A percentile compares a stretch with the other conserved stretches of the same genome.
These are phyloP conservation scores for Oxyteleia sp. DNA, from an alignment of 2,888 invertebrate species.

Conservation along the genomic window DNA sequence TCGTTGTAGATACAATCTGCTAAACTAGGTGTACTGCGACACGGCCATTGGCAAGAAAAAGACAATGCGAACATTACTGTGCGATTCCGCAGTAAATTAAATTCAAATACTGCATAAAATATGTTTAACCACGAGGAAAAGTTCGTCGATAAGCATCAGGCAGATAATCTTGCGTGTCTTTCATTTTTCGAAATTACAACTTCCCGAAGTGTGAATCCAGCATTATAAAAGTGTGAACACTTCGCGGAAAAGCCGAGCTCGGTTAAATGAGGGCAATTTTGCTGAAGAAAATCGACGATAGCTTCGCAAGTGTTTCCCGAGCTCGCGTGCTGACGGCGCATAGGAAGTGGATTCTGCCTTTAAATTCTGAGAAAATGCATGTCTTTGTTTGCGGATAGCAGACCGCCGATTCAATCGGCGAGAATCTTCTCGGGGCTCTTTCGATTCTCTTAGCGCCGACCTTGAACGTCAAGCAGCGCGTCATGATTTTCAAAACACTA, in stretches of 20 bases:
- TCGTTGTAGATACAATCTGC: no score
- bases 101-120: no score
- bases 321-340: conserved; percentile 46
- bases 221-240: conserved; percentile 43
- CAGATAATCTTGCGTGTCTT: conserved; percentile 19
- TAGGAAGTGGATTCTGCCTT: conserved; percentile 47
- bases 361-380: conserved; percentile 63
- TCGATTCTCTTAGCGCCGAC: conserved; percentile 24
- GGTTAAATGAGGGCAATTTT: conserved; percentile 58
- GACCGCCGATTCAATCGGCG: conserved; percentile 9
- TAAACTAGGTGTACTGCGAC: no score
- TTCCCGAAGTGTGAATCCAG: conserved; percentile 44
- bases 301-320: conserved; percentile 57
- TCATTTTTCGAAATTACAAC: conserved; percentile 18
- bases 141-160: conserved; percentile 36
- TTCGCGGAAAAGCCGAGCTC: conserved; percentile 55
- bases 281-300: conserved; percentile 58
- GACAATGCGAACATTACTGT: no score
- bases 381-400: conserved; percentile 50
- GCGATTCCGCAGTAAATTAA: no score
- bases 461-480: conserved; percentile 29
- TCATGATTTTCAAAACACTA: conserved; percentile 53
- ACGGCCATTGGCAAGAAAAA: no score
- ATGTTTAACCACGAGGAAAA: no score
- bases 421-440: conserved; percentile 13